Conservation (phyloP, 1,140 invertebrate genomes). For the Drosophila sproati region DNA sequence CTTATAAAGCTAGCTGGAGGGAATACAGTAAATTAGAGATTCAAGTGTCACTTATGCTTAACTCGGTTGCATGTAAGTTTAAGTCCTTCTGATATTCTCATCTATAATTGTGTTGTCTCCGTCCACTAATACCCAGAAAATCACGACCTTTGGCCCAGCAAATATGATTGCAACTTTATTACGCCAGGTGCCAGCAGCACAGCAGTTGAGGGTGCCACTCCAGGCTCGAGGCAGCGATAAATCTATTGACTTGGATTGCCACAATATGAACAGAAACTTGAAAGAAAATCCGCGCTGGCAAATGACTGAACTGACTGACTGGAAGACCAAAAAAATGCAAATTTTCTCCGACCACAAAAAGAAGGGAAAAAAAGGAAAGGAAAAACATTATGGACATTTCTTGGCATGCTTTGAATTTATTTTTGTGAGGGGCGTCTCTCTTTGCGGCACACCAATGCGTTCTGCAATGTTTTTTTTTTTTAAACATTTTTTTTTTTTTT, state of each 20-base stretch:
- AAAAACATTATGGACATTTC: slow-evolving; percentile 38
- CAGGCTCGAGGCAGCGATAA: neutral
- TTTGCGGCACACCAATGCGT: slow-evolving; percentile 6
- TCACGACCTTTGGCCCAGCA: neutral
- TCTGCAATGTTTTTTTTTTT: neutral
- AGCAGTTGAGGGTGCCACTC: neutral
- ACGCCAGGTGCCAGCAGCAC: neutral
- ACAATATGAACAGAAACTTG: slow-evolving; percentile 19
- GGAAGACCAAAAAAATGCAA: slow-evolving; percentile 25
- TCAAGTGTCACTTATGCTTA: slow-evolving; percentile 1
- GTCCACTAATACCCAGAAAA: slow-evolving; percentile 7
- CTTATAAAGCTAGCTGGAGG: slow-evolving; percentile 1
- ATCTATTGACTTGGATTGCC: slow-evolving; percentile 12
- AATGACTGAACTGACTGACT: slow-evolving; percentile 17
- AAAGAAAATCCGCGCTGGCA: slow-evolving; percentile 24
- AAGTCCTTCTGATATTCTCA: slow-evolving; percentile 3
- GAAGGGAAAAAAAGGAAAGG: slow-evolving; percentile 21
- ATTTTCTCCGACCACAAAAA: neutral
- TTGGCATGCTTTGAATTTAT: slow-evolving; percentile 30
- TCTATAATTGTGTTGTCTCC: slow-evolving; percentile 17
- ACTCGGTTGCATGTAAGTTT: slow-evolving; percentile 14
- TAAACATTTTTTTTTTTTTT: slow-evolving; percentile 6
- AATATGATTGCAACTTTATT: slow-evolving; percentile 32
- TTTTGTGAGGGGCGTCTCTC: slow-evolving; percentile 13
- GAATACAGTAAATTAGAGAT: slow-evolving; percentile 19